Conservation (phyloP, 2,888 invertebrate genomes). For the Tricholauxania praeusta region DNA sequence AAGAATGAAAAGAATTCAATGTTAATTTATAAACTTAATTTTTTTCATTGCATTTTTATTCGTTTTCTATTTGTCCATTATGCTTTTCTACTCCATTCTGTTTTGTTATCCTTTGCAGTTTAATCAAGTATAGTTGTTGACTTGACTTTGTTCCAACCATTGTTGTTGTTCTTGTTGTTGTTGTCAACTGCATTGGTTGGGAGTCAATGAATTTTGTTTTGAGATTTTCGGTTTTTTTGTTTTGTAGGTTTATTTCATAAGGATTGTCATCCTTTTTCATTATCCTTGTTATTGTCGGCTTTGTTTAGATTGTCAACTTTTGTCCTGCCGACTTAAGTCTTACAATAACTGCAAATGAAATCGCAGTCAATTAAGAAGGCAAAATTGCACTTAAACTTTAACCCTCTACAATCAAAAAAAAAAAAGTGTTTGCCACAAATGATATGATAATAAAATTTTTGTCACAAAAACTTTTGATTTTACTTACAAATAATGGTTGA, state of each 20-base stretch:
- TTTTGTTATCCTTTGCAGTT: slow-evolving; percentile 27
- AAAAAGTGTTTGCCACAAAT: too few species aligned
- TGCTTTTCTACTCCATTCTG: too few species aligned
- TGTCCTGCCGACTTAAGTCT: slow-evolving; percentile 24
- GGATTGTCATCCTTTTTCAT: slow-evolving; percentile 27
- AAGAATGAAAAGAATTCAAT: slow-evolving; percentile 27
- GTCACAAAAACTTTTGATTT: too few species aligned
- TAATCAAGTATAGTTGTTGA: slow-evolving; percentile 36
- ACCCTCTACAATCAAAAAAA: too few species aligned
- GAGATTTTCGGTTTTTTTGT: slow-evolving; percentile 6
- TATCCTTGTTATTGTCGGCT: slow-evolving; percentile 22
- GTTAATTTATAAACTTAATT: slow-evolving; percentile 37
- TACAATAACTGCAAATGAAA: too few species aligned
- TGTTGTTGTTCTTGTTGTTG: slow-evolving; percentile 21
- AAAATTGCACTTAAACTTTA: too few species aligned
- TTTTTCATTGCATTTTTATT: slow-evolving; percentile 26
- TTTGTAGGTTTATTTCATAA: not conserved
- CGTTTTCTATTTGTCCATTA: too few species aligned
- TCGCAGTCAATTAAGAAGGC: too few species aligned
- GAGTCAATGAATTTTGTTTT: slow-evolving; percentile 35
- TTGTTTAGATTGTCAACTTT: slow-evolving; percentile 26
- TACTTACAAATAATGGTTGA: too few species aligned
- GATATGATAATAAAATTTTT: too few species aligned
- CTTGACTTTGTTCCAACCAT: slow-evolving; percentile 14
- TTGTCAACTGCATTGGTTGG: slow-evolving; percentile 23